Conservation (phyloP, 2,888 invertebrate genomes). For the Oscheius sp. region DNA sequence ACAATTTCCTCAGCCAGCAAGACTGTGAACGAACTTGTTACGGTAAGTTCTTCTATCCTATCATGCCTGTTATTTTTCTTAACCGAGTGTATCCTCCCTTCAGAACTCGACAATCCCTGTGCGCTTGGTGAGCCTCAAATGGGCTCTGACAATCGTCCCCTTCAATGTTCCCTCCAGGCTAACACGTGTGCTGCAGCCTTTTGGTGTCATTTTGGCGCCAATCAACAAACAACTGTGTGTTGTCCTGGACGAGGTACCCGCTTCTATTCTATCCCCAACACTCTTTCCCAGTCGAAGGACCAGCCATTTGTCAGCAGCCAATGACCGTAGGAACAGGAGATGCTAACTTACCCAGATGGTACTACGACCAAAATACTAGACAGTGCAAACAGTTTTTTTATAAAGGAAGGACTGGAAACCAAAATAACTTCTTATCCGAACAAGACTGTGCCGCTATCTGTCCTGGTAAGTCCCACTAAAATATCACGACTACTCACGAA, state of each 20-base stretch:
- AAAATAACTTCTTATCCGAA: slow-evolving; percentile 68
- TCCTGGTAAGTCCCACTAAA: slow-evolving; percentile 37
- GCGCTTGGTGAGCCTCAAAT: slow-evolving; percentile 65
- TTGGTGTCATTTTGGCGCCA: slow-evolving; percentile 70
- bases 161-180: slow-evolving; percentile 51
- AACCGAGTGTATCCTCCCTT: slow-evolving; percentile 8
- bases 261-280: neutral
- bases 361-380: slow-evolving; percentile 59
- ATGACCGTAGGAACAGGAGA: slow-evolving; percentile 59
- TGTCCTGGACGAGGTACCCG: slow-evolving; percentile 67
- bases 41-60: slow-evolving; percentile 44
- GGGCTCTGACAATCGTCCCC: slow-evolving; percentile 52
- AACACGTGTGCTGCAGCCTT: slow-evolving; percentile 52
- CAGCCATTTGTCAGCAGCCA: slow-evolving; percentile 58
- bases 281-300: slow-evolving; percentile 42
- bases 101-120: slow-evolving; percentile 68
- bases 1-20: slow-evolving; percentile 64
- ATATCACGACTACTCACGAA: neutral
- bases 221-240: slow-evolving; percentile 68
- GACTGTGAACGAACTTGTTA: slow-evolving; percentile 68
- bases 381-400: slow-evolving; percentile 65
- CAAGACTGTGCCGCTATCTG: slow-evolving; percentile 60
- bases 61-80: neutral
- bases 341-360: slow-evolving; percentile 56
- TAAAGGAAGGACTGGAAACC: slow-evolving; percentile 56